Percentiles rank a stretch among this genome's conserved stretches.
Evolutionary conservation across 2,113 vertebrate species (phyloP).

Genomic region (Ceyx melanurus): DNA sequence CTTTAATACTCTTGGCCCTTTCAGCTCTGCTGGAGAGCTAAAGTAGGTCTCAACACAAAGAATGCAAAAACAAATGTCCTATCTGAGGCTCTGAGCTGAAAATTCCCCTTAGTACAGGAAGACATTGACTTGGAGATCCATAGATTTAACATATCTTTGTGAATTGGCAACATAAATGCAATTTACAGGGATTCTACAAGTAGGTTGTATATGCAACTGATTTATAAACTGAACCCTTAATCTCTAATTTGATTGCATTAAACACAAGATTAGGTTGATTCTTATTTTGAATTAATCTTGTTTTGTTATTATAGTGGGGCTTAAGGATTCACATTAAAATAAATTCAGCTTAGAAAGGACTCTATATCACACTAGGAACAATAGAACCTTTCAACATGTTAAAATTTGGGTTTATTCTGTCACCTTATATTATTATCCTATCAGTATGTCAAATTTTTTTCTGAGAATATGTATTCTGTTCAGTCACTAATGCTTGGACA

Average conservation of each 20-base stretch:
- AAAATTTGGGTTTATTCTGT: background rate
- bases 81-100: background rate
- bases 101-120: background rate
- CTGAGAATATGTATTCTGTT: background rate
- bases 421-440: background rate
- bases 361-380: background rate
- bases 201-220: background rate
- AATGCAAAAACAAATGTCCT: background rate
- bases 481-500: background rate
- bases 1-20: background rate
- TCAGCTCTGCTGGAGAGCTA: background rate
- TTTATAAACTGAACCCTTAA: conserved; percentile 38
- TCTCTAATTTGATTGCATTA: conserved; percentile 32
- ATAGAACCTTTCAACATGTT: background rate
- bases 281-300: conserved; percentile 58
- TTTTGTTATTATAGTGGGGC: background rate
- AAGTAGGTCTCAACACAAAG: background rate
- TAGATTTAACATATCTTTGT: background rate
- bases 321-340: conserved; percentile 26
- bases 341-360: background rate
- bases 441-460: background rate
- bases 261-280: conserved; percentile 36
- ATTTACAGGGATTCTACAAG: background rate
- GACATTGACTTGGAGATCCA: background rate
- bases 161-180: background rate